These are phyloP conservation scores for Dendronephthya gigantea DNA, from an alignment of 64 coral and sea anemone species.

Conservation along the genomic window DNA sequence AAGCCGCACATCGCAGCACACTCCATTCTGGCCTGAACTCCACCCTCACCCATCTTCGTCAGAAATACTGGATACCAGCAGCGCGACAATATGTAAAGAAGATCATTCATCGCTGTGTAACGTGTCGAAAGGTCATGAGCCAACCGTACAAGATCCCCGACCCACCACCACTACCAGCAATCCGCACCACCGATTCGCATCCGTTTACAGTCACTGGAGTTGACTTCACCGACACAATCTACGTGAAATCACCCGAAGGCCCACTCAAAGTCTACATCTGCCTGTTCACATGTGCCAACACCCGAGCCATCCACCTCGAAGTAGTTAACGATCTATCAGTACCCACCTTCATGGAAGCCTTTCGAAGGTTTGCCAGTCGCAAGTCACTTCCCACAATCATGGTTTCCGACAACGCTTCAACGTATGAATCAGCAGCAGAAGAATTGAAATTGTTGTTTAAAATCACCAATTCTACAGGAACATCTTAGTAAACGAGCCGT, in stretches of 20 bases:
- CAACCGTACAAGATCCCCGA: conserved; percentile 23
- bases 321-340: not conserved
- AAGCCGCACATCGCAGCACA: not conserved
- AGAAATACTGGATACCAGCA: conserved; percentile 38
- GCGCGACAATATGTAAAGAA: conserved; percentile 22
- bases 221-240: not conserved
- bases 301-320: conserved; percentile 11
- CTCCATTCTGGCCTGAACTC: conserved; percentile 22
- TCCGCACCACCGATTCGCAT: too few relatives aligned
- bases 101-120: conserved; percentile 30
- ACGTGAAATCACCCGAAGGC: not conserved
- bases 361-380: not conserved
- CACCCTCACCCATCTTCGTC: conserved; percentile 40
- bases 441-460: not conserved
- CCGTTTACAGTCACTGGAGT: too few relatives aligned
- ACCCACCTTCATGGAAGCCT: not conserved
- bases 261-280: not conserved
- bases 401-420: not conserved
- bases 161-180: too few relatives aligned
- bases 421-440: not conserved
- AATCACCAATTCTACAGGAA: not conserved
- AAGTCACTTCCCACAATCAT: not conserved
- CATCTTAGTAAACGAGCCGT: not conserved
- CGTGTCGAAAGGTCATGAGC: conserved; percentile 25
- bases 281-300: conserved; percentile 18